These are phyloP conservation scores for Cercopithecus mona DNA, from an alignment of 2,113 vertebrate species.

Conservation along the genomic window DNA sequence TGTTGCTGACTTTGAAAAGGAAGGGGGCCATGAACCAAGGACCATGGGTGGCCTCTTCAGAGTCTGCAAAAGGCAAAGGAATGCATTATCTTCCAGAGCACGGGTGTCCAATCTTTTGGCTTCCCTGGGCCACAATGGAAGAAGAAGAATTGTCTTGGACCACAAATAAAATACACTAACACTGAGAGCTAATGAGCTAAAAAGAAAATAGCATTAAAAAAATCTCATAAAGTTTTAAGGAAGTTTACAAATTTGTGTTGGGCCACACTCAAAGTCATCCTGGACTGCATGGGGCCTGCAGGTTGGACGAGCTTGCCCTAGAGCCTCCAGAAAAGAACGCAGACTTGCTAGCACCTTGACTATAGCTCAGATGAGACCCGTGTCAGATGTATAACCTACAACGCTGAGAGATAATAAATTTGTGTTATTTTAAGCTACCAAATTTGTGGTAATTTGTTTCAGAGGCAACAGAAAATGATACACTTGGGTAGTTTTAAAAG, in stretches of 20 bases:
- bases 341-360: neutral
- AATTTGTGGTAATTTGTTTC: neutral
- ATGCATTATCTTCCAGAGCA: neutral
- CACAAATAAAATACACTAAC: too few species aligned
- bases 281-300: too few species aligned
- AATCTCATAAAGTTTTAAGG: too few species aligned
- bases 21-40: neutral
- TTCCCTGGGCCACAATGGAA: too few species aligned
- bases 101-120: too few species aligned
- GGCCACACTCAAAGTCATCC: too few species aligned
- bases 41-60: fast-evolving
- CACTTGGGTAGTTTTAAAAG: neutral
- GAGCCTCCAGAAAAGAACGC: neutral
- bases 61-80: neutral
- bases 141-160: too few species aligned
- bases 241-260: too few species aligned
- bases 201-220: too few species aligned
- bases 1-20: neutral
- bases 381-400: neutral
- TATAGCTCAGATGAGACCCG: neutral
- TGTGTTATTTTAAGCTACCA: neutral
- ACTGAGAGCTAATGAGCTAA: too few species aligned
- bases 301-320: neutral
- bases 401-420: neutral
- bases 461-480: neutral